phyloP scores from a whole-genome alignment of 1,140 invertebrate genomes.

The Atta texana region DNA sequence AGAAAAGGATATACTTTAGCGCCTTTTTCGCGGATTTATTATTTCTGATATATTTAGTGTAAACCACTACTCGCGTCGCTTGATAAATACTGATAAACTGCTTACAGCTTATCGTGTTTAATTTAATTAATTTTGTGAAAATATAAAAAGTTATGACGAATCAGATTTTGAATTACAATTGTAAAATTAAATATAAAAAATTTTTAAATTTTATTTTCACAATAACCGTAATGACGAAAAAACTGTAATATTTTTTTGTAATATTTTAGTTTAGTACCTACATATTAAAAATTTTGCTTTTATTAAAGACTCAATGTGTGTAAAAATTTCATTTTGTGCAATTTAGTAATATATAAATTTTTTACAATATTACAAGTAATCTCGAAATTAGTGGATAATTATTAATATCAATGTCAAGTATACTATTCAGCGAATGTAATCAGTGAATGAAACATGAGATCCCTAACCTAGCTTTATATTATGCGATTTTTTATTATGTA shows the following conservation, averaged over 20 bases:
- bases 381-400: no score
- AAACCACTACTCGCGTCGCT: background rate
- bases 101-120: background rate
- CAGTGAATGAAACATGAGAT: no score
- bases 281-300: background rate
- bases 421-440: no score
- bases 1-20: background rate
- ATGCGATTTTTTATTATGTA: no score
- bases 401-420: no score
- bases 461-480: no score
- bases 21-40: background rate
- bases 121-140: background rate
- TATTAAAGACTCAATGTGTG: background rate
- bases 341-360: background rate
- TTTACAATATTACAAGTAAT: background rate
- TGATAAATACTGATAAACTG: background rate
- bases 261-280: background rate
- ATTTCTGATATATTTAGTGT: background rate
- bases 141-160: background rate
- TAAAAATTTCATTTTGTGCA: background rate
- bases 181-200: background rate
- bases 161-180: background rate
- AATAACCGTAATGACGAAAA: background rate
- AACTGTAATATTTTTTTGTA: background rate
- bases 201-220: background rate